Percentiles rank a stretch among this genome's conserved stretches.
These are phyloP conservation scores for Psilopsiagon aurifrons DNA, from an alignment of 2,113 vertebrate genomes.

Conservation along the genomic window DNA sequence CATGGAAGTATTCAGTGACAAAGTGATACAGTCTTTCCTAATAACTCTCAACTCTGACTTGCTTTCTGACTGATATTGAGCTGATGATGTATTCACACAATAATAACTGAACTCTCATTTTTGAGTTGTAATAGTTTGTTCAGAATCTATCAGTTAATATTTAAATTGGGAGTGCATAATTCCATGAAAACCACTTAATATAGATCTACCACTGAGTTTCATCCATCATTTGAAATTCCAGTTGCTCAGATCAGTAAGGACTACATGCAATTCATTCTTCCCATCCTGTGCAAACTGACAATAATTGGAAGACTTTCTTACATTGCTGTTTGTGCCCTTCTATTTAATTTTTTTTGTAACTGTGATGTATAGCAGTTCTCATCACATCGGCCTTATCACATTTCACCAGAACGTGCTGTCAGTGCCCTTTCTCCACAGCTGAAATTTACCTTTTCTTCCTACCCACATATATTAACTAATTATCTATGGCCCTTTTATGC, in stretches of 20 bases:
- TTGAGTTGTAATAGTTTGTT: not conserved
- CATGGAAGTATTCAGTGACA: not conserved
- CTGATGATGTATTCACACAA: not conserved
- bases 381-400: not conserved
- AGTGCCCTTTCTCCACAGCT: not conserved
- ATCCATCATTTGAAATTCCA: not conserved
- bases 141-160: not conserved
- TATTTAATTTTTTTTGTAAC: not conserved
- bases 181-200: not conserved
- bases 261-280: not conserved
- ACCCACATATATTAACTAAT: not conserved
- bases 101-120: not conserved
- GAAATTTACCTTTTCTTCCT: not conserved
- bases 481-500: not conserved
- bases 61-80: not conserved
- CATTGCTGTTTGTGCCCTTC: not conserved
- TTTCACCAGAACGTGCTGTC: not conserved
- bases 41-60: not conserved
- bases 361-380: not conserved
- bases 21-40: not conserved
- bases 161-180: not conserved
- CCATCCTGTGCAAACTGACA: not conserved
- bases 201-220: not conserved
- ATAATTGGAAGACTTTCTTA: not conserved
- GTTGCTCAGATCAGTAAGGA: not conserved